These are phyloP conservation scores for Ictalurus furcatus DNA, from an alignment of 2,113 vertebrate genomes.

Conservation along the genomic window DNA sequence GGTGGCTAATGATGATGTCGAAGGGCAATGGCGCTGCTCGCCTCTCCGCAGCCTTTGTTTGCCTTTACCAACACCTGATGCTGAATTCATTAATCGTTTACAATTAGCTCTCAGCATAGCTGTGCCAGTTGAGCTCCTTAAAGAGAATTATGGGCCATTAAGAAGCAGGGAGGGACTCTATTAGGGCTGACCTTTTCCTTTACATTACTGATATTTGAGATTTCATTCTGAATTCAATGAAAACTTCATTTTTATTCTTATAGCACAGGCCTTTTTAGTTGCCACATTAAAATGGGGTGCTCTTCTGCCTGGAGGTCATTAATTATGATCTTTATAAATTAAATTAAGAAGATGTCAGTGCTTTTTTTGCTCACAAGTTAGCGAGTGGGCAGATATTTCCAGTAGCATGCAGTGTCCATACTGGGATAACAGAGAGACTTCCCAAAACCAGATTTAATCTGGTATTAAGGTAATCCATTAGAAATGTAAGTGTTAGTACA, in stretches of 20 bases:
- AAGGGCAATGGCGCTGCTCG: slow-evolving; percentile 69
- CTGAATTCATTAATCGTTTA: slow-evolving; percentile 71
- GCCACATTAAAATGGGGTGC: slow-evolving; percentile 68
- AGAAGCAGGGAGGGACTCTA: slow-evolving; percentile 71
- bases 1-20: slow-evolving; percentile 70
- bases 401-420: slow-evolving; percentile 52
- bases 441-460: neutral
- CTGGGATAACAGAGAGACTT: slow-evolving; percentile 36
- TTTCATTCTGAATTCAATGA: slow-evolving; percentile 77
- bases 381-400: slow-evolving; percentile 66
- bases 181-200: slow-evolving; percentile 80
- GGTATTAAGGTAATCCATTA: neutral
- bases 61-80: slow-evolving; percentile 73
- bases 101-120: slow-evolving; percentile 67
- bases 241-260: slow-evolving; percentile 76
- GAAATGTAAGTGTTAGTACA: neutral
- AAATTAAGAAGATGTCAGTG: slow-evolving; percentile 75
- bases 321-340: slow-evolving; percentile 80
- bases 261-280: slow-evolving; percentile 65
- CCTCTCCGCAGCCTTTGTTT: slow-evolving; percentile 70
- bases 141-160: slow-evolving; percentile 72
- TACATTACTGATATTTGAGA: slow-evolving; percentile 81
- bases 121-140: slow-evolving; percentile 62
- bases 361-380: slow-evolving; percentile 71
- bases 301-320: slow-evolving; percentile 71